Evolutionary conservation across 2,888 invertebrate genomes (phyloP).

Genomic region (Acrobasis consociella): DNA sequence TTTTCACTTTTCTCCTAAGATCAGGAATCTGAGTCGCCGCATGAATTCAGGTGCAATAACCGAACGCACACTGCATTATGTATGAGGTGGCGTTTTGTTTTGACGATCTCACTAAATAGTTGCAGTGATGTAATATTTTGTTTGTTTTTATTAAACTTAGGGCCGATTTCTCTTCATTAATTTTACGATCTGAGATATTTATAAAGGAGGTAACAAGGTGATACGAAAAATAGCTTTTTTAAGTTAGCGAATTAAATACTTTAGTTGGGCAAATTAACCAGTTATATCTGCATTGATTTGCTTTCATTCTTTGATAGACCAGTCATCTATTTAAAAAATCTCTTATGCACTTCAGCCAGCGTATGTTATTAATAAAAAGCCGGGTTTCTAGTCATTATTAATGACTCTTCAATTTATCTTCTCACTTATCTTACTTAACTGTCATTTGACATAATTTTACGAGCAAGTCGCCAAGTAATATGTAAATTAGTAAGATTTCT

Average conservation of each 20-base stretch:
- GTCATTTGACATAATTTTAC: not conserved
- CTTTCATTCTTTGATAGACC: too few species aligned
- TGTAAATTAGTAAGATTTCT: conserved; percentile 8
- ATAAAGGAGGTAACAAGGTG: not conserved
- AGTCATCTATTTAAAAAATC: too few species aligned
- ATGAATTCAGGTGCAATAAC: conserved; percentile 16
- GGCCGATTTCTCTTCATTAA: conserved; percentile 10
- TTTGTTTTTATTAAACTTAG: conserved; percentile 8
- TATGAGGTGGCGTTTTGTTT: conserved; percentile 16
- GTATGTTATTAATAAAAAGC: too few species aligned
- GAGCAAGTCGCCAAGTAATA: not conserved
- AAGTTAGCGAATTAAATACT: too few species aligned
- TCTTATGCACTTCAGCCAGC: too few species aligned
- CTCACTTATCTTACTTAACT: not conserved
- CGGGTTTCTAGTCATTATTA: too few species aligned
- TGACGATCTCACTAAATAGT: conserved; percentile 6
- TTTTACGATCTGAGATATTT: not conserved
- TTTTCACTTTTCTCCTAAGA: conserved; percentile 14
- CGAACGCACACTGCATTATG: conserved; percentile 2
- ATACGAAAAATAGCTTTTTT: not conserved
- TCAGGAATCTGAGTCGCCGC: conserved; percentile 7
- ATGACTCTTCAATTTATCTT: not conserved
- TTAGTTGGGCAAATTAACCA: too few species aligned
- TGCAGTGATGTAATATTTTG: conserved; percentile 8
- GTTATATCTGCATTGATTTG: too few species aligned